Conservation (phyloP, 2,113 vertebrate species). For the Lepisosteus osseus region DNA sequence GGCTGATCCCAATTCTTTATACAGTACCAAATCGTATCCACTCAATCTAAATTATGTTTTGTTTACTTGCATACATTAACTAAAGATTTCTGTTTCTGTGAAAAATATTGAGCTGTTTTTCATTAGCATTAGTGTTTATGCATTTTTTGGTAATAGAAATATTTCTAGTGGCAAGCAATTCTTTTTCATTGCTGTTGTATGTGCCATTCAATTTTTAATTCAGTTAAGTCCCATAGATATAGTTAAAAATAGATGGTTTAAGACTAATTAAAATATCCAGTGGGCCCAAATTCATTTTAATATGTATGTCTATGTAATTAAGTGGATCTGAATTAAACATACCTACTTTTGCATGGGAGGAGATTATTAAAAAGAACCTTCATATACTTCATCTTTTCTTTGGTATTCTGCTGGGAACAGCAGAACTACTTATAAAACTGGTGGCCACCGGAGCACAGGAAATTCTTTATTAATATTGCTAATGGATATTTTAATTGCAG, state of each 20-base stretch:
- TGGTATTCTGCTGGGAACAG: constrained; percentile 16
- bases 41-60: too few relatives aligned
- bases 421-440: constrained; percentile 36
- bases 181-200: too few relatives aligned
- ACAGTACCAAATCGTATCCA: too few relatives aligned
- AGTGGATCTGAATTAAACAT: constrained; percentile 69
- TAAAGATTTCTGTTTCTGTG: too few relatives aligned
- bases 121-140: too few relatives aligned
- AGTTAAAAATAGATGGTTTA: constrained; percentile 70
- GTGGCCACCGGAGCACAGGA: constrained; percentile 28
- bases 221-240: constrained; percentile 64
- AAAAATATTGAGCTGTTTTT: too few relatives aligned
- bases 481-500: constrained; percentile 49
- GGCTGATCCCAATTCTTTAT: too few relatives aligned
- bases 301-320: constrained; percentile 69
- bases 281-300: constrained; percentile 67
- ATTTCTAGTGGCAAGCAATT: too few relatives aligned
- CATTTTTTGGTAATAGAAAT: too few relatives aligned
- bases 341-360: constrained; percentile 27
- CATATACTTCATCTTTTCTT: constrained; percentile 12
- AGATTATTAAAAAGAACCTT: not conserved
- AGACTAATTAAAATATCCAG: constrained; percentile 69
- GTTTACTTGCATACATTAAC: too few relatives aligned
- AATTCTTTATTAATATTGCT: constrained; percentile 46
- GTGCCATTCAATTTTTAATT: constrained; percentile 10